phyloP scores from a whole-genome alignment of 2,113 vertebrate species.

The Nematolebias whitei region DNA sequence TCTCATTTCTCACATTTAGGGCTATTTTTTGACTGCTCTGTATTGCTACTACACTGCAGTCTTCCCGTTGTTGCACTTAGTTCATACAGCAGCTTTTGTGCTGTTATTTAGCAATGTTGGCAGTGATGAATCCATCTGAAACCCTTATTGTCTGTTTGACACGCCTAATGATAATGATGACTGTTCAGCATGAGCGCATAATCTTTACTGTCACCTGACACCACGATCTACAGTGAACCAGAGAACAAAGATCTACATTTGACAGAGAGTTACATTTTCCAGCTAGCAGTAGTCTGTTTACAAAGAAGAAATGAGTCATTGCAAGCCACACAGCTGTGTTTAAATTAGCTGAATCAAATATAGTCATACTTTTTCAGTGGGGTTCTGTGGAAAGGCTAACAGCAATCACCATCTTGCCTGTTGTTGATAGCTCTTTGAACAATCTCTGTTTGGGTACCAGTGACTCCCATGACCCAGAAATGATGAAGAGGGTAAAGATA shows the following conservation, averaged over 20 bases:
- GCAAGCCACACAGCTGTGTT: slow-evolving; percentile 15
- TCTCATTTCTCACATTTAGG: slow-evolving; percentile 43
- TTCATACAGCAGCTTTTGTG: slow-evolving; percentile 24
- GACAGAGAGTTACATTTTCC: slow-evolving; percentile 47
- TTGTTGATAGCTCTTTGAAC: no score
- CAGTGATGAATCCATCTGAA: slow-evolving; percentile 38
- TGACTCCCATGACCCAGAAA: no score
- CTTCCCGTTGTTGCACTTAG: slow-evolving; percentile 28
- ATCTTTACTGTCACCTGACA: slow-evolving; percentile 54
- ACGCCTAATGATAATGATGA: slow-evolving; percentile 37
- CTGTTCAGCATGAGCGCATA: slow-evolving; percentile 35
- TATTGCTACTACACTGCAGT: slow-evolving; percentile 17
- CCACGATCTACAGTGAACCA: slow-evolving; percentile 25
- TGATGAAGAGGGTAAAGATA: no score
- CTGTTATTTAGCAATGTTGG: slow-evolving; percentile 4
- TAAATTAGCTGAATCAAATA: slow-evolving; percentile 21
- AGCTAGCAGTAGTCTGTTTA: slow-evolving; percentile 35
- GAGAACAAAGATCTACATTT: slow-evolving; percentile 34
- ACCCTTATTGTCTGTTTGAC: slow-evolving; percentile 21
- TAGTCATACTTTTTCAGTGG: background rate
- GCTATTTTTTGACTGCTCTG: slow-evolving; percentile 37
- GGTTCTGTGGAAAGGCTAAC: no score
- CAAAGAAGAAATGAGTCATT: slow-evolving; percentile 41
- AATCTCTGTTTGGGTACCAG: no score
- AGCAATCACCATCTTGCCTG: no score